These are phyloP conservation scores for Elysia chlorotica DNA, from an alignment of 1,140 invertebrate species.

Conservation along the genomic window DNA sequence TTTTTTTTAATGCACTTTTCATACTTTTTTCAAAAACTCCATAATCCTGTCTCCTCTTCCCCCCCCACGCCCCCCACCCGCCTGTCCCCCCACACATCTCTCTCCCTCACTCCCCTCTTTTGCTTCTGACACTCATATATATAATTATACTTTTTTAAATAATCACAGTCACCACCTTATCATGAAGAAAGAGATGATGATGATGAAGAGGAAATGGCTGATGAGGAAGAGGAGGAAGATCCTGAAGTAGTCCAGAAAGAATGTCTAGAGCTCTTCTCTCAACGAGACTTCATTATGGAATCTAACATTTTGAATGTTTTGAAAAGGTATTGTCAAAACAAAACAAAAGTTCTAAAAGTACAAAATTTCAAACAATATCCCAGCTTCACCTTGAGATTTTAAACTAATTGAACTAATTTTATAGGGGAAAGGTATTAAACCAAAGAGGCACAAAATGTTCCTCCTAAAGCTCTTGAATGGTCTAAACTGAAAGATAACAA, in stretches of 20 bases:
- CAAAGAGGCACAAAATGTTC: too few species aligned
- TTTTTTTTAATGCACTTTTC: neutral
- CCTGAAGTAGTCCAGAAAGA: slow-evolving; percentile 83
- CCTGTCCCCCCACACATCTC: too few species aligned
- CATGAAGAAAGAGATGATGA: slow-evolving; percentile 14
- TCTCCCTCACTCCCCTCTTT: too few species aligned
- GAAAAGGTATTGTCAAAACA: slow-evolving; percentile 69
- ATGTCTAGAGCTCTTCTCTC: slow-evolving; percentile 72
- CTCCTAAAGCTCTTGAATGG: too few species aligned
- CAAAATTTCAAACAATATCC: too few species aligned
- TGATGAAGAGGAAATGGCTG: neutral
- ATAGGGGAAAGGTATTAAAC: too few species aligned
- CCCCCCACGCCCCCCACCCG: too few species aligned
- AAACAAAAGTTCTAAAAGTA: too few species aligned
- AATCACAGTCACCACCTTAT: slow-evolving; percentile 8
- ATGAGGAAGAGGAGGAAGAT: slow-evolving; percentile 72
- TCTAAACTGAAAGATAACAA: too few species aligned
- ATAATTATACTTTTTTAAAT: neutral
- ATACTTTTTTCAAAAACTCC: neutral
- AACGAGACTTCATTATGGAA: slow-evolving; percentile 96
- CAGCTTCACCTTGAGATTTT: too few species aligned
- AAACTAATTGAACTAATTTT: too few species aligned
- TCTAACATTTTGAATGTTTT: slow-evolving; percentile 92
- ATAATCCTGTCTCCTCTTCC: too few species aligned
- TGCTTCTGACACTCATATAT: neutral